Evolutionary conservation across 2,888 invertebrate species (phyloP).

Genomic region (Sicus ferrugineus): DNA sequence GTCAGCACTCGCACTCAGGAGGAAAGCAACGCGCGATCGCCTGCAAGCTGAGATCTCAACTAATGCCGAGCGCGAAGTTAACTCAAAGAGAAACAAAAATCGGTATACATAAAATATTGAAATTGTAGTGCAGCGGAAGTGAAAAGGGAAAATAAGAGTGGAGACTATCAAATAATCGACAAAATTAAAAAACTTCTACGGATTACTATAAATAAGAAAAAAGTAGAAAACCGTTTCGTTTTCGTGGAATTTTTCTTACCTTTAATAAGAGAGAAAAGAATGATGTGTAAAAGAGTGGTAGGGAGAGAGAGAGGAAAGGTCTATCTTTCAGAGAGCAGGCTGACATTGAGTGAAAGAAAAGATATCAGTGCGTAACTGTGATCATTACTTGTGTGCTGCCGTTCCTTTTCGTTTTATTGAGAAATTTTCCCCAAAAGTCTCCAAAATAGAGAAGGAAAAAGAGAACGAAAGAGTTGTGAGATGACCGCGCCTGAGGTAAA

Average conservation of each 20-base stretch:
- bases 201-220: too few species aligned
- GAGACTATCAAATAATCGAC: too few species aligned
- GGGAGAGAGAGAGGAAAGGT: background rate
- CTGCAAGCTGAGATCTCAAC: background rate
- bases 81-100: background rate
- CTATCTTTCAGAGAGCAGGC: background rate
- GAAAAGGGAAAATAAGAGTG: background rate
- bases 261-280: background rate
- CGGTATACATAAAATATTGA: slow-evolving; percentile 9
- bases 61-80: slow-evolving; percentile 10
- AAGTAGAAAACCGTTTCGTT: too few species aligned
- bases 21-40: background rate
- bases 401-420: too few species aligned
- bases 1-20: slow-evolving; percentile 14
- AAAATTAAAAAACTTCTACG: background rate
- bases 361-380: too few species aligned
- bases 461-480: too few species aligned
- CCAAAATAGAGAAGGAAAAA: too few species aligned
- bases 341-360: background rate
- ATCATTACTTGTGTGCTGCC: too few species aligned
- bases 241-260: too few species aligned
- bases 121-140: slow-evolving; percentile 31
- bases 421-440: too few species aligned
- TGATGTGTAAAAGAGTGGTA: background rate
- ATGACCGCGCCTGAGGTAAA: too few species aligned